phyloP scores from a whole-genome alignment of 2,888 invertebrate species.

The Latheticus oryzae region DNA sequence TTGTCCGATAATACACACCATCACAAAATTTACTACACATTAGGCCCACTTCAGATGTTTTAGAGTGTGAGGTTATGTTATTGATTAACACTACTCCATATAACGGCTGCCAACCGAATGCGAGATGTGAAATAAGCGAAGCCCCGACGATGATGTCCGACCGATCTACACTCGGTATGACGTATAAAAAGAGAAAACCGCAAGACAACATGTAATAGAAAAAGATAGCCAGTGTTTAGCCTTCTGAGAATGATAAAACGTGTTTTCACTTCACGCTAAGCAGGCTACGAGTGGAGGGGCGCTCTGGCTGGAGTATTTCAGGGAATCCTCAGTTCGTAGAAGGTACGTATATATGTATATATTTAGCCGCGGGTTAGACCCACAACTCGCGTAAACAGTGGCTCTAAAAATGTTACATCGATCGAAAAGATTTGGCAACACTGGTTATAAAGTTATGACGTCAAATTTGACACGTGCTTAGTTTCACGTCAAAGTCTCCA shows the following conservation, averaged over 20 bases:
- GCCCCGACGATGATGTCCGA: conserved; percentile 44
- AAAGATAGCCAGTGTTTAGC: conserved; percentile 16
- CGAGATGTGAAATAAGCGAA: conserved; percentile 45
- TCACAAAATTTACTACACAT: conserved; percentile 17
- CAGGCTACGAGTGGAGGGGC: conserved; percentile 42
- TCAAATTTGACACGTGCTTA: conserved; percentile 13
- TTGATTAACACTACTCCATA: conserved; percentile 31
- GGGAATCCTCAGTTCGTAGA: conserved; percentile 63
- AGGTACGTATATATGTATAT: conserved; percentile 52
- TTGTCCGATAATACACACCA: conserved; percentile 44
- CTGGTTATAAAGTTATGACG: conserved; percentile 13
- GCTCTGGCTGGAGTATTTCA: conserved; percentile 57
- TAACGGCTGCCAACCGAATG: conserved; percentile 37
- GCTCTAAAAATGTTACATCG: conserved; percentile 28
- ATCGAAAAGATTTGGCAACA: conserved; percentile 14
- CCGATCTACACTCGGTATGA: conserved; percentile 42
- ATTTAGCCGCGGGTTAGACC: conserved; percentile 37
- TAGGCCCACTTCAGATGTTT: conserved; percentile 22
- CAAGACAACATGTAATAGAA: background rate
- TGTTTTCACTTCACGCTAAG: conserved; percentile 64
- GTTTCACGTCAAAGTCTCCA: too few species aligned
- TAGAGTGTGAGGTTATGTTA: conserved; percentile 49
- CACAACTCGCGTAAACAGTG: conserved; percentile 38
- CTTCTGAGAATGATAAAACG: conserved; percentile 63
- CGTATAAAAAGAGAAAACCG: conserved; percentile 38